Evolutionary conservation across 2,888 invertebrate genomes (phyloP).

Genomic region (Axea sp.): DNA sequence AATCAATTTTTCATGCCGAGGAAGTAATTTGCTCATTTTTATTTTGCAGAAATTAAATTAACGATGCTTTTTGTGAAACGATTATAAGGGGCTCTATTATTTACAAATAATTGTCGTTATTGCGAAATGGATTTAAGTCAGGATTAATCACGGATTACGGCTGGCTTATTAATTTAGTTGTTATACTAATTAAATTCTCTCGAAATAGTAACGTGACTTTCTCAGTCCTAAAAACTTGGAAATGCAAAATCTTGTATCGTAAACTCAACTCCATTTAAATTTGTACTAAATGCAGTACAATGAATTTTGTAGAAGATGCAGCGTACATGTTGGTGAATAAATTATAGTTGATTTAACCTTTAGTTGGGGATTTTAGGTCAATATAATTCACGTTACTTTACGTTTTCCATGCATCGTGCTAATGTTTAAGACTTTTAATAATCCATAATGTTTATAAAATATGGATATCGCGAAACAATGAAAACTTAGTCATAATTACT

Average conservation of each 20-base stretch:
- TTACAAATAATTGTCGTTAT: conserved; percentile 17
- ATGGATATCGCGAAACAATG: conserved; percentile 5
- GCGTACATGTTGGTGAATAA: conserved; percentile 43
- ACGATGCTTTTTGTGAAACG: not conserved
- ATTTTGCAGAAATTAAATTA: conserved; percentile 10
- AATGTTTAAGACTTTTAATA: conserved; percentile 42
- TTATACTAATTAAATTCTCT: conserved; percentile 40
- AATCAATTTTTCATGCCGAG: conserved; percentile 21
- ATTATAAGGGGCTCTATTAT: conserved; percentile 9
- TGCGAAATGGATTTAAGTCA: conserved; percentile 7
- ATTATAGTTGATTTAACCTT: conserved; percentile 57
- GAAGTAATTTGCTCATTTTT: not conserved
- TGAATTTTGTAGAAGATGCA: conserved; percentile 49
- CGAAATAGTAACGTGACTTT: conserved; percentile 40
- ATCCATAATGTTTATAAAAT: conserved; percentile 7
- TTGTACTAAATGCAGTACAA: conserved; percentile 54
- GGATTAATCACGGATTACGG: conserved; percentile 35
- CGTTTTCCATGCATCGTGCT: conserved; percentile 27
- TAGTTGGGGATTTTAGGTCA: conserved; percentile 46
- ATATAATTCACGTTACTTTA: conserved; percentile 48
- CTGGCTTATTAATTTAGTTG: too few relatives aligned
- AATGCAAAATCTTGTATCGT: conserved; percentile 56
- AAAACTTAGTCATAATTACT: not conserved
- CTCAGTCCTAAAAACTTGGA: conserved; percentile 29
- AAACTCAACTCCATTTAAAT: conserved; percentile 53